Percentiles rank a stretch among this genome's conserved stretches.
Evolutionary conservation across 1,140 invertebrate genomes (phyloP).

Genomic region (Drosophila saltans): DNA sequence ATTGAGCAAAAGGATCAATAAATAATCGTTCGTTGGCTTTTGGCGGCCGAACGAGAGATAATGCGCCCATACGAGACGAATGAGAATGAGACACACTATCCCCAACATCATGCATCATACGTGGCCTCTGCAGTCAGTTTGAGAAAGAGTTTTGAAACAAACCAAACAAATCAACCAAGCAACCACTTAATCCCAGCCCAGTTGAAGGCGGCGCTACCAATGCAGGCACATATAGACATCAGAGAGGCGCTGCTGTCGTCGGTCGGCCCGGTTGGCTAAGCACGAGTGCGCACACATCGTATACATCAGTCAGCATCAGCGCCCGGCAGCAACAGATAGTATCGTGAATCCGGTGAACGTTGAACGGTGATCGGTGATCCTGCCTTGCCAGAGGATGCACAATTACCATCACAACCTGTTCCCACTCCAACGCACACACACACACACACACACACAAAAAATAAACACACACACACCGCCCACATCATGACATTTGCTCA

Average conservation of each 20-base stretch:
- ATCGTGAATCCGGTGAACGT: conserved; percentile 4
- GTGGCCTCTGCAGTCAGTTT: conserved; percentile 80
- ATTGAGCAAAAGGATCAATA: conserved; percentile 60
- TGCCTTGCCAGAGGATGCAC: conserved; percentile 36
- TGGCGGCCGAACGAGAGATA: neutral
- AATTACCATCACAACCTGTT: conserved; percentile 27
- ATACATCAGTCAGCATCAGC: conserved; percentile 42
- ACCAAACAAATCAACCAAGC: conserved; percentile 14
- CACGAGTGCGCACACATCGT: conserved; percentile 5
- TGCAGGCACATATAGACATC: conserved; percentile 46
- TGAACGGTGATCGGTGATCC: conserved; percentile 16
- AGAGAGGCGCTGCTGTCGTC: conserved; percentile 31
- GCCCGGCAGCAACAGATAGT: conserved; percentile 49
- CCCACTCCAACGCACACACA: conserved; percentile 25
- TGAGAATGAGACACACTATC: conserved; percentile 52
- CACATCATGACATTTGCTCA: conserved; percentile 26
- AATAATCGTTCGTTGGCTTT: conserved; percentile 43
- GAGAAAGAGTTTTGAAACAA: conserved; percentile 61
- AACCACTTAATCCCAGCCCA: conserved; percentile 29
- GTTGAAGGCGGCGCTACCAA: conserved; percentile 60
- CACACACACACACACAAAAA: conserved; percentile 11
- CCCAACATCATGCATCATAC: conserved; percentile 83
- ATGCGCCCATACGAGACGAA: conserved; percentile 51
- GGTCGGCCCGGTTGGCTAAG: conserved; percentile 54
- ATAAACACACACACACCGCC: conserved; percentile 29